Evolutionary conservation across 2,797 vertebrate genomes (phyloP).

Genomic region (Lindbergichthys nudifrons): DNA sequence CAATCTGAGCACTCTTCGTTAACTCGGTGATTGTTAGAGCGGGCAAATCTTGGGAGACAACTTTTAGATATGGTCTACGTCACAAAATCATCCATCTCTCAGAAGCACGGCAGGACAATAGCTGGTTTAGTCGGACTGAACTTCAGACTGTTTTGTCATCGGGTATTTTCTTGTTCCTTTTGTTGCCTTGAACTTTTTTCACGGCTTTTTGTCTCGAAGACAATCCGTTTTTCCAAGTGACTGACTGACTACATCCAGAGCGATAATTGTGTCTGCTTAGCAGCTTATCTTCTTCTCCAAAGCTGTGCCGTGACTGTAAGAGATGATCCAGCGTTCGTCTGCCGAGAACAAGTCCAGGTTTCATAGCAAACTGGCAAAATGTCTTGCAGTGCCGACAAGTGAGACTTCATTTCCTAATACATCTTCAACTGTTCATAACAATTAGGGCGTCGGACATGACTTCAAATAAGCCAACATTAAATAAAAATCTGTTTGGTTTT

Average conservation of each 20-base stretch:
- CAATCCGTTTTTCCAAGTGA: not conserved
- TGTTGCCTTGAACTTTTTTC: constrained; percentile 1
- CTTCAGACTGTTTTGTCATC: constrained; percentile 12
- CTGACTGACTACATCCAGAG: not conserved
- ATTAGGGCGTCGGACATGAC: not conserved
- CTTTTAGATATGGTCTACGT: constrained; percentile 49
- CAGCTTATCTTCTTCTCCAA: constrained; percentile 22
- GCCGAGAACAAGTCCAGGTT: not conserved
- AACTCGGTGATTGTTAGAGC: constrained; percentile 66
- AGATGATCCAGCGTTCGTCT: not conserved
- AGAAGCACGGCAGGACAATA: constrained; percentile 17
- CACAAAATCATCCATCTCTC: constrained; percentile 43
- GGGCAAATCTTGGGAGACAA: constrained; percentile 61
- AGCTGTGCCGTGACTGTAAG: constrained; percentile 1
- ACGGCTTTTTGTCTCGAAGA: constrained; percentile 9
- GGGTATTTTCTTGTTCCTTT: constrained; percentile 20
- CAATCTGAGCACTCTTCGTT: constrained; percentile 80
- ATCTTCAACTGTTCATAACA: constrained; percentile 3
- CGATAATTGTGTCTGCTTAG: not conserved
- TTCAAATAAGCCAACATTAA: constrained; percentile 1
- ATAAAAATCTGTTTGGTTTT: not conserved
- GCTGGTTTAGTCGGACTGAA: constrained; percentile 12
- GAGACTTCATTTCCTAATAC: constrained; percentile 11
- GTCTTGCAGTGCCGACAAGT: not conserved
- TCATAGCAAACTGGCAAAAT: not conserved